Evolutionary conservation across 2,888 invertebrate species (phyloP).

Genomic region (Amphimallon solstitiale): DNA sequence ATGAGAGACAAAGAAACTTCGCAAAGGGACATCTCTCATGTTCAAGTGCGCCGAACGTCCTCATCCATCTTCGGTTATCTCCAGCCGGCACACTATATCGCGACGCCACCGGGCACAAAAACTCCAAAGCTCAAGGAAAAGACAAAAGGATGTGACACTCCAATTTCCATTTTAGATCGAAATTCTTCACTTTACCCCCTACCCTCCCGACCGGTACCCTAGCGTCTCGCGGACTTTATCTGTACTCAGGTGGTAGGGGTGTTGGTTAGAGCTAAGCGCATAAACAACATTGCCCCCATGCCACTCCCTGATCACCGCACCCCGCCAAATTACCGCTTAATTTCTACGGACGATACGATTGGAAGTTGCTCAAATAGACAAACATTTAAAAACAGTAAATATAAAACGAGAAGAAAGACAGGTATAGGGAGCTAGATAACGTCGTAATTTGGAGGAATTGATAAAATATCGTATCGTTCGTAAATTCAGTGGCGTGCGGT

Average conservation of each 20-base stretch:
- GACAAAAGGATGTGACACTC: slow-evolving; percentile 63
- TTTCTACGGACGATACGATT: slow-evolving; percentile 13
- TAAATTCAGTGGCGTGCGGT: neutral
- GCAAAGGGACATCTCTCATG: slow-evolving; percentile 60
- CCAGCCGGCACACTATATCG: slow-evolving; percentile 58
- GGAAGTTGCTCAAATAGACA: slow-evolving; percentile 20
- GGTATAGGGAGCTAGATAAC: no score
- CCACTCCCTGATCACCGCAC: slow-evolving; percentile 14
- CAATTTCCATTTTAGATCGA: slow-evolving; percentile 64
- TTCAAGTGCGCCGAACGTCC: slow-evolving; percentile 59
- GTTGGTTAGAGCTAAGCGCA: slow-evolving; percentile 12
- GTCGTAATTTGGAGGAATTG: no score
- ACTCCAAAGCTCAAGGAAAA: slow-evolving; percentile 54
- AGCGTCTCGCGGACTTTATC: slow-evolving; percentile 22
- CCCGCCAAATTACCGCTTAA: slow-evolving; percentile 33
- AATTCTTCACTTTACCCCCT: slow-evolving; percentile 53
- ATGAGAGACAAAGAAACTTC: slow-evolving; percentile 57
- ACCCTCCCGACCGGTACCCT: neutral
- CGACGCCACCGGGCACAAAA: slow-evolving; percentile 58
- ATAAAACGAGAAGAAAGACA: neutral
- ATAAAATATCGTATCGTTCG: neutral
- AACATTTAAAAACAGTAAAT: slow-evolving; percentile 14
- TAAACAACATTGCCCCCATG: slow-evolving; percentile 21
- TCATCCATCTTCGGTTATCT: slow-evolving; percentile 62
- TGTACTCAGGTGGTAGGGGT: slow-evolving; percentile 1